Evolutionary conservation across 2,797 vertebrate genomes (phyloP).

Genomic region (Ptychadena robeensis): DNA sequence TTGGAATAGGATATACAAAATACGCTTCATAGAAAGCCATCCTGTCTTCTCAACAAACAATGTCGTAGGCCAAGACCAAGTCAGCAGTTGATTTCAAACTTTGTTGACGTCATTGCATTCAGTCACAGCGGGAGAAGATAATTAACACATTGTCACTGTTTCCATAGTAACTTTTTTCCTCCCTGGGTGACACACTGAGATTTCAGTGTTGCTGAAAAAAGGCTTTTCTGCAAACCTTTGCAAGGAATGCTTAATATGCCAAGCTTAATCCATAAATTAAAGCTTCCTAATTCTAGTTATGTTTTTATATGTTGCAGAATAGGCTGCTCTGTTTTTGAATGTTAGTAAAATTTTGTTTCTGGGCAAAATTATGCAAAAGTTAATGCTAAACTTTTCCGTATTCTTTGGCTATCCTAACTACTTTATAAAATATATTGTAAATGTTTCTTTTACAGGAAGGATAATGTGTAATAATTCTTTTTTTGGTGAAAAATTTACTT

Average conservation of each 20-base stretch:
- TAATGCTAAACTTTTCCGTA: neutral
- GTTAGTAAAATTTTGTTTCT: neutral
- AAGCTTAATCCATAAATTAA: constrained; percentile 38
- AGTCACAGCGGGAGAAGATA: constrained; percentile 50
- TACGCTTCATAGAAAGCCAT: neutral
- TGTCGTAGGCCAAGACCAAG: constrained; percentile 44
- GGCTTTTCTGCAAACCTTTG: constrained; percentile 41
- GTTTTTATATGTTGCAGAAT: constrained; percentile 1
- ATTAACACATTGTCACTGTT: constrained; percentile 57
- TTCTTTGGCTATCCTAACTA: neutral
- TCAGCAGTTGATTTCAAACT: constrained; percentile 47
- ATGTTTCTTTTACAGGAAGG: too few species aligned
- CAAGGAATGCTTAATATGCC: constrained; percentile 36
- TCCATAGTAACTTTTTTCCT: constrained; percentile 57
- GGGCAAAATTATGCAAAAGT: neutral
- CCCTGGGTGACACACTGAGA: constrained; percentile 49
- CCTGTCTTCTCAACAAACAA: constrained; percentile 9
- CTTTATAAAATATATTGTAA: neutral
- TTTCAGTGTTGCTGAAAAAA: constrained; percentile 45
- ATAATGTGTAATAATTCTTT: too few species aligned
- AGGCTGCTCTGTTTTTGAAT: neutral
- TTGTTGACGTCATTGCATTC: constrained; percentile 54
- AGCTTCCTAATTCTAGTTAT: constrained; percentile 6
- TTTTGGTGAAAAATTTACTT: too few species aligned
- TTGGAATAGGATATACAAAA: constrained; percentile 15